Evolutionary conservation across 1,140 invertebrate species (phyloP), one percentile per base, ranked within the genome.

Genomic region (Micrasema minimum): DNA sequence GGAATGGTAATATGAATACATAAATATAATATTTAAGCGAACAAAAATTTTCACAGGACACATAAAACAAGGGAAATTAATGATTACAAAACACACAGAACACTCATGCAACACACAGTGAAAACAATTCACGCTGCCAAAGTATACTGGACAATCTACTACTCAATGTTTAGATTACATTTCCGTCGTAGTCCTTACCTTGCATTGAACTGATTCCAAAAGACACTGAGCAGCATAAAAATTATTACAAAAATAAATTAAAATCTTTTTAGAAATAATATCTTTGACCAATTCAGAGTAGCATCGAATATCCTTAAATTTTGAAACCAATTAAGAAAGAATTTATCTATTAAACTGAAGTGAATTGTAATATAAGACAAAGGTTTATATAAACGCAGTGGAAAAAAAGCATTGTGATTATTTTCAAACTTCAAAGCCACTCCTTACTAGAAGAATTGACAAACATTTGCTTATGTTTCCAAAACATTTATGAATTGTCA

Each of bases 171-270:
- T 66, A 66, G 22, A 70, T 61, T 68, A 71, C 46, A 57, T 67
- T 65, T 55, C 65, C 51, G 64, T 53, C 66, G 78, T 77, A 89
- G 78, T 78, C 89, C 93, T 96, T 95, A 96, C 94, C 94, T 96
- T 89, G 93, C 92, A 84, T 96, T 96, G 93, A 96, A 96, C 91
- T 96, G 93, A 90, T 94, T 96, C 94, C 94, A 96, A 92, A 96
- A 95, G 87, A 95, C 92, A 93, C 93, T 96, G 92, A 90, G 90
- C 89, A 90, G 89, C 89, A 88, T 80, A 77, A 75, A 81, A 81
- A 82, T 81, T 79, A 79, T 81, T 76, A 78, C 78, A 83, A 80
- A 85, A 84, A 83, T 81, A 79, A 75, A 66, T 77, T 68, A 79
- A 70, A 72, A 72, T 76, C 38, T 46, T 62, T 62, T 59, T 31